Base-by-base conservation (phyloP, 2,113 vertebrate genomes). In the Channa maculata region DNA sequence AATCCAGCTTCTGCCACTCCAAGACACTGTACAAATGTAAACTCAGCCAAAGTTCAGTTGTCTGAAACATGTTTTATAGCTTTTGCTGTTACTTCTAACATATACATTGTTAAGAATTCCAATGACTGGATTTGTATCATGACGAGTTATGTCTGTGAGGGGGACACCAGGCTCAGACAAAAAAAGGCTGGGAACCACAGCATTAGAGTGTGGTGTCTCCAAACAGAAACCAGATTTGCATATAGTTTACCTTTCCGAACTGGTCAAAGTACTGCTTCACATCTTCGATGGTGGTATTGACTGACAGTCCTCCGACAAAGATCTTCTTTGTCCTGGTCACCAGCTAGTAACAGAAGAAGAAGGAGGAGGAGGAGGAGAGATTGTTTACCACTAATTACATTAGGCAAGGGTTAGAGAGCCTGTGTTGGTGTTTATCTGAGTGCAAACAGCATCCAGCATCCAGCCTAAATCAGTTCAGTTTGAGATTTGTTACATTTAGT, bases 261-360 rank as follows among this genome's bases (percentile, higher is more conserved):
- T 98, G 97, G 88, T 98, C 97, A 0, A 98, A 98, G 91, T 98
- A 98, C 5, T 98, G 97, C 89, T 98, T 98, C 91, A 98, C 97
- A 61, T 98, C 97, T 86, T 98, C 97, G 76, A 97, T 95, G 38
- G 96, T 97, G 88, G 97, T 98, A 93, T 96, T 98, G 91, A 98
- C 97, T 0, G 97, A 98, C 63, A 98, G 94, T 51, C 97, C 97
- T 83, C 97, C 97, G 5, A 98, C 97, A 95, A 98, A 98, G 94
- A 98, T 97, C 95, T 98, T 98, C 96, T 98, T 98, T 88, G 97
- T 98, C 92, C 97, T 95, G 79, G 97, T 98, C 94, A 98, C 97
- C 95, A 98, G 95, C 97, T 98, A 81, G 75, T 90, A 93, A 91
- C 82, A 87, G 50, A 70, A 71, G 59, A 77, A 69, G 75, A 69